phyloP scores from a whole-genome alignment of 2,113 vertebrate genomes.

The Tachysurus vachellii region DNA sequence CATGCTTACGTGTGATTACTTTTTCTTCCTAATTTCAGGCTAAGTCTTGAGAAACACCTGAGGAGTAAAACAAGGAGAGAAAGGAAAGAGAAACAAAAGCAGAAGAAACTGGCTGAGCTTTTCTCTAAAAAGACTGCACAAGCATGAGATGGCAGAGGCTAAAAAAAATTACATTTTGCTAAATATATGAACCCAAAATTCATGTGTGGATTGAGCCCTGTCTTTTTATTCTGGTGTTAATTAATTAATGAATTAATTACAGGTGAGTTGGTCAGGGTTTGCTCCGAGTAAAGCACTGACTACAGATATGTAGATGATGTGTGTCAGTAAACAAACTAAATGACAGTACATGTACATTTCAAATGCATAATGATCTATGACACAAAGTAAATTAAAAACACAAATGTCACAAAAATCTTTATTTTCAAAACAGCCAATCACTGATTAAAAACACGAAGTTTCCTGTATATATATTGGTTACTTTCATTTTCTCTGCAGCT shows the following conservation, averaged over 20 bases:
- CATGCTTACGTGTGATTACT: neutral
- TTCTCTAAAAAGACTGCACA: constrained; percentile 74
- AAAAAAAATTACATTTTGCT: neutral
- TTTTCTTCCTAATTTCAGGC: constrained; percentile 69
- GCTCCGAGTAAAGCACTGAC: neutral
- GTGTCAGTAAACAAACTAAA: neutral
- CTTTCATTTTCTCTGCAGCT: neutral
- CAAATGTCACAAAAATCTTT: constrained; percentile 45
- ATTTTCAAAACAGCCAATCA: constrained; percentile 41
- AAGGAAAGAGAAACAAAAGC: constrained; percentile 60
- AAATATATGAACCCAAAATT: neutral
- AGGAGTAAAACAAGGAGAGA: constrained; percentile 60
- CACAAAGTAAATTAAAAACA: neutral
- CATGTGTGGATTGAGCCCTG: neutral
- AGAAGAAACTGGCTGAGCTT: constrained; percentile 67
- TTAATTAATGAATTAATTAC: neutral
- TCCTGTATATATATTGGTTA: constrained; percentile 23
- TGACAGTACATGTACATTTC: neutral
- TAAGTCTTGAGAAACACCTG: constrained; percentile 79
- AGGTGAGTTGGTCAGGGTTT: no score
- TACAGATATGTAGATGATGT: neutral
- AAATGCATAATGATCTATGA: neutral
- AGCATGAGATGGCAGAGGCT: constrained; percentile 12
- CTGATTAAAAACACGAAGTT: constrained; percentile 41
- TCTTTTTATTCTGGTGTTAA: neutral